Percentiles rank a stretch among this genome's conserved stretches.
Evolutionary conservation across 2,113 vertebrate species (phyloP).

Genomic region (Sebastes fasciatus): DNA sequence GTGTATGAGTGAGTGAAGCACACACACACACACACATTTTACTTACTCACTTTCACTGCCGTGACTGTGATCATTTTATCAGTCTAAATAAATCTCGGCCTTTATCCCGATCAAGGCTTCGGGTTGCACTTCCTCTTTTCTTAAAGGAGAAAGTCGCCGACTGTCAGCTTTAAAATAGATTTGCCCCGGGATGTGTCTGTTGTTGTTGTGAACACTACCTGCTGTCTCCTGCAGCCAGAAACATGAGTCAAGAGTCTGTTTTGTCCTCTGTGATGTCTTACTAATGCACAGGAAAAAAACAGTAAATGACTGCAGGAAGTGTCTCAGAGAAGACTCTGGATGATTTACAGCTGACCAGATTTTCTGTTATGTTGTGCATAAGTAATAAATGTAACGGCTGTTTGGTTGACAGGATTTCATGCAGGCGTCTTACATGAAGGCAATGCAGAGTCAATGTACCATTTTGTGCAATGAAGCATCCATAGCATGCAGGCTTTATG

Average conservation of each 20-base stretch:
- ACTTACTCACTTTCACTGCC: conserved; percentile 29
- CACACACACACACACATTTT: conserved; percentile 33
- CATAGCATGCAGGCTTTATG: not conserved
- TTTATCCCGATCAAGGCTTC: conserved; percentile 62
- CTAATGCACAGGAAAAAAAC: conserved; percentile 43
- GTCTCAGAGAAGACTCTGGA: conserved; percentile 5
- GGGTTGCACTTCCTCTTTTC: conserved; percentile 52
- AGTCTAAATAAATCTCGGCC: conserved; percentile 68
- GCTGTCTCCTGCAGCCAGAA: conserved; percentile 64
- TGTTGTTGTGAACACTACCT: conserved; percentile 61
- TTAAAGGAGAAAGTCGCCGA: conserved; percentile 41
- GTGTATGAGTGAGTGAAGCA: conserved; percentile 3
- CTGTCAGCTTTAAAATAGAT: conserved; percentile 66
- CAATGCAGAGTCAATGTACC: not conserved
- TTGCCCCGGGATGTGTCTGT: conserved; percentile 50
- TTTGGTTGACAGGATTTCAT: conserved; percentile 19
- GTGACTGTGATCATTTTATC: conserved; percentile 54
- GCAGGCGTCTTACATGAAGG: not conserved
- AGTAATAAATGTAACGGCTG: not conserved
- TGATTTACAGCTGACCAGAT: conserved; percentile 26
- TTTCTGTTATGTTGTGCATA: not conserved
- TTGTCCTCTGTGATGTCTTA: conserved; percentile 51
- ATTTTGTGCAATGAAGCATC: not conserved
- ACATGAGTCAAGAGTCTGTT: conserved; percentile 58
- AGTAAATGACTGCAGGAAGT: conserved; percentile 31